phyloP scores from a whole-genome alignment of 1,140 invertebrate species.

The Saccostrea cuccullata region DNA sequence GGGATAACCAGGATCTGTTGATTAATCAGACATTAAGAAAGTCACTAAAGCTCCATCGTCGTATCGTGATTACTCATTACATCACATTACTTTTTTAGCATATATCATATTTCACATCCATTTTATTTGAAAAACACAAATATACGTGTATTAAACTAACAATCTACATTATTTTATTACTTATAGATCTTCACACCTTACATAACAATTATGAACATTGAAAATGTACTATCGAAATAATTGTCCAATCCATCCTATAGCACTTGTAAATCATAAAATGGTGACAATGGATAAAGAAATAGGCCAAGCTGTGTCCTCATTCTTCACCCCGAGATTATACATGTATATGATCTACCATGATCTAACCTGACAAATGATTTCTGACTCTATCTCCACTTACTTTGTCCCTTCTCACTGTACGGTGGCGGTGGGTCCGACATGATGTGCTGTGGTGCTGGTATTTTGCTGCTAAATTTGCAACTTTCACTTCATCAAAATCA shows the following conservation, averaged over 20 bases:
- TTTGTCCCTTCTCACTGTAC: background rate
- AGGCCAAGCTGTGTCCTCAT: no score
- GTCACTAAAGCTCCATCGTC: background rate
- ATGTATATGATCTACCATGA: no score
- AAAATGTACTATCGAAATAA: background rate
- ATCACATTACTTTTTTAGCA: background rate
- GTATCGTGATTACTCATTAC: background rate
- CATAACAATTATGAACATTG: no score
- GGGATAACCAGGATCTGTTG: constrained; percentile 1
- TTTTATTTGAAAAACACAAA: background rate
- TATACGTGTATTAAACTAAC: background rate
- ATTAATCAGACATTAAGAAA: background rate
- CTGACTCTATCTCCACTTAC: background rate
- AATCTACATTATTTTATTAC: background rate
- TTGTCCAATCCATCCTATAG: no score
- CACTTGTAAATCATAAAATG: no score
- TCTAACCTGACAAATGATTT: no score
- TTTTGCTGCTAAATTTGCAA: no score
- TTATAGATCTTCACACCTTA: no score
- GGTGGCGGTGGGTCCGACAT: constrained; percentile 15
- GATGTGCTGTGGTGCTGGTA: background rate
- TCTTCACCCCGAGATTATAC: no score
- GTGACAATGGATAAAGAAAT: no score
- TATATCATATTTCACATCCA: background rate
- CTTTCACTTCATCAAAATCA: background rate